phyloP scores from a whole-genome alignment of 2,113 vertebrate genomes.

The Chlorodrepanis virens region DNA sequence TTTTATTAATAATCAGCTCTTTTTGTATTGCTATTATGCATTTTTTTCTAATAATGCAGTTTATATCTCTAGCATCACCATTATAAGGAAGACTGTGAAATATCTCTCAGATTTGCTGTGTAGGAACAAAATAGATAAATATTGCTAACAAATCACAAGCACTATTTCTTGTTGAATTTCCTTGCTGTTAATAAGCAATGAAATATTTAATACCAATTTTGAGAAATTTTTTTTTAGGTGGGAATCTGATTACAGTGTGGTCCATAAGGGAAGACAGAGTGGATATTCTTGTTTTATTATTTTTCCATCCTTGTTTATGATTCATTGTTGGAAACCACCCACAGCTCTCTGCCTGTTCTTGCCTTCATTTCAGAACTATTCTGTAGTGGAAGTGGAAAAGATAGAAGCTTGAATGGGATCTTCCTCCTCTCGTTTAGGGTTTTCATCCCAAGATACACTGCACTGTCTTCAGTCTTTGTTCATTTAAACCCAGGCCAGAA shows the following conservation, averaged over 20 bases:
- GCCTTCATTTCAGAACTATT: not conserved
- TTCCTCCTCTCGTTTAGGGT: not conserved
- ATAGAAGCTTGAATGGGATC: not conserved
- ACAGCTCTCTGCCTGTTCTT: not conserved
- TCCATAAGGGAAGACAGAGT: not conserved
- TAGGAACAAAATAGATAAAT: constrained; percentile 34
- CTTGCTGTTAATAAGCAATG: constrained; percentile 4
- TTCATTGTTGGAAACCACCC: not conserved
- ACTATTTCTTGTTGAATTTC: not conserved
- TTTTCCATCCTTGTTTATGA: not conserved
- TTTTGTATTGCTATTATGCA: constrained; percentile 43
- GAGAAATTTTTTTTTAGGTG: not conserved
- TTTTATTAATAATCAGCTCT: constrained; percentile 62
- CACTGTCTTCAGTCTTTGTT: not conserved
- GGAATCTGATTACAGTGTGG: not conserved
- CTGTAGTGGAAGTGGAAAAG: not conserved
- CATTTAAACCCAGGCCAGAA: not conserved
- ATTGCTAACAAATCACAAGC: not conserved
- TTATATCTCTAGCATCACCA: constrained; percentile 47
- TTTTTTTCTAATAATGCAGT: constrained; percentile 46
- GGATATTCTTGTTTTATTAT: not conserved
- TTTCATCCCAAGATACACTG: not conserved
- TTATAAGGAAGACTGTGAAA: constrained; percentile 38
- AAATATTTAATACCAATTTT: not conserved
- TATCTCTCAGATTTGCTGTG: constrained; percentile 18